phyloP scores from a whole-genome alignment of 2,797 vertebrate species.

The Myiothlypis chrysogaster region DNA sequence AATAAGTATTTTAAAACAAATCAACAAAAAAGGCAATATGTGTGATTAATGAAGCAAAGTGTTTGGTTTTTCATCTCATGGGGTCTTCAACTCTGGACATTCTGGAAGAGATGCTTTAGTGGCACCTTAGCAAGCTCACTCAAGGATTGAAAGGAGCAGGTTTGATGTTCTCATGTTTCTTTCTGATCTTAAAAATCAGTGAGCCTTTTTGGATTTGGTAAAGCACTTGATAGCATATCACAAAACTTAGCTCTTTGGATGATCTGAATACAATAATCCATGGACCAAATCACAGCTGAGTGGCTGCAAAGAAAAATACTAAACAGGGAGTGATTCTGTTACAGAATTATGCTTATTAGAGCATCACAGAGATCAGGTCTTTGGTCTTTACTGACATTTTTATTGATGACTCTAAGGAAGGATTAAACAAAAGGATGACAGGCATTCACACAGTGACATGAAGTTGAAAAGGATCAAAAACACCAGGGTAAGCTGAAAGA shows the following conservation, averaged over 20 bases:
- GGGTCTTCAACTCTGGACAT: neutral
- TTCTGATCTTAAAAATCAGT: constrained; percentile 36
- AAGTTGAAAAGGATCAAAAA: constrained; percentile 28
- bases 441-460: neutral
- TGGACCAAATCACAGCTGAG: constrained; percentile 17
- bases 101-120: neutral
- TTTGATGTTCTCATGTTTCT: neutral
- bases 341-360: constrained; percentile 37
- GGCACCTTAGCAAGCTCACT: neutral
- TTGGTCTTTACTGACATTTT: constrained; percentile 19
- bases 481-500: neutral
- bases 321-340: constrained; percentile 5
- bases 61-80: neutral
- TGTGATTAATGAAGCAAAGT: constrained; percentile 6
- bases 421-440: constrained; percentile 37
- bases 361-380: constrained; percentile 1
- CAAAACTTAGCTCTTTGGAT: constrained; percentile 14
- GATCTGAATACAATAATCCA: neutral
- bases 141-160: neutral
- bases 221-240: constrained; percentile 16
- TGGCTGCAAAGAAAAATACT: neutral
- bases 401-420: constrained; percentile 28
- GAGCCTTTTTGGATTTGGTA: constrained; percentile 12
- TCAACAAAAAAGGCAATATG: neutral
- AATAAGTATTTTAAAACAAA: neutral